These are phyloP conservation scores for Fregata magnificens DNA, from an alignment of 2,113 vertebrate genomes.

Conservation along the genomic window DNA sequence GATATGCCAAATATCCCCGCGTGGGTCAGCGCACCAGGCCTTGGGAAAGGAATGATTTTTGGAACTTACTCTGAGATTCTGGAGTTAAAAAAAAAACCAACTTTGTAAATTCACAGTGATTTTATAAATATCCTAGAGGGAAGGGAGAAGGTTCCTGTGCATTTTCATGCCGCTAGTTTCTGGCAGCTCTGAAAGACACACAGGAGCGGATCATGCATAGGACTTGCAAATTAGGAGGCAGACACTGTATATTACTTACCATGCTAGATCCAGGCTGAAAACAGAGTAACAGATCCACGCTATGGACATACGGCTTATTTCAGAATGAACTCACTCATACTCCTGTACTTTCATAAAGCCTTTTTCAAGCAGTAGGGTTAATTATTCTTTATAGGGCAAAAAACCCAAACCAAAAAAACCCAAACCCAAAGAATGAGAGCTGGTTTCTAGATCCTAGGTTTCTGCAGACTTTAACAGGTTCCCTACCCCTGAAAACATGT, in stretches of 20 bases:
- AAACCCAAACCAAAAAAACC: neutral
- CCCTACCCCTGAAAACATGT: neutral
- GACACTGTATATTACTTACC: neutral
- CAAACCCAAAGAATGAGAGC: neutral
- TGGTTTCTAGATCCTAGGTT: neutral
- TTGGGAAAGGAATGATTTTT: neutral
- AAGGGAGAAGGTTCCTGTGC: neutral
- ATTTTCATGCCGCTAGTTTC: neutral
- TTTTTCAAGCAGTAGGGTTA: neutral
- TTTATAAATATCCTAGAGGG: slow-evolving; percentile 7
- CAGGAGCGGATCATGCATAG: neutral
- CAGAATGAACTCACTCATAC: neutral
- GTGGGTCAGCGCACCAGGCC: neutral
- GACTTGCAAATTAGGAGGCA: slow-evolving; percentile 13
- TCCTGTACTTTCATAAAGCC: neutral
- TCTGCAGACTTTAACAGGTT: neutral
- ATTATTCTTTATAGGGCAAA: neutral
- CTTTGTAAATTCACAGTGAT: neutral
- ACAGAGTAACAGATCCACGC: neutral
- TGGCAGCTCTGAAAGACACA: slow-evolving; percentile 33
- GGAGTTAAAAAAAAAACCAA: neutral
- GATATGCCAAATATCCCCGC: neutral
- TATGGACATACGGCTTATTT: neutral
- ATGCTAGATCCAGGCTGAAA: neutral
- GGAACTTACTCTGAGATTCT: neutral